Evolutionary conservation across 2,888 invertebrate species (phyloP), one percentile per base, ranked within the genome.

Genomic region (Microctonus aethiopoides): DNA sequence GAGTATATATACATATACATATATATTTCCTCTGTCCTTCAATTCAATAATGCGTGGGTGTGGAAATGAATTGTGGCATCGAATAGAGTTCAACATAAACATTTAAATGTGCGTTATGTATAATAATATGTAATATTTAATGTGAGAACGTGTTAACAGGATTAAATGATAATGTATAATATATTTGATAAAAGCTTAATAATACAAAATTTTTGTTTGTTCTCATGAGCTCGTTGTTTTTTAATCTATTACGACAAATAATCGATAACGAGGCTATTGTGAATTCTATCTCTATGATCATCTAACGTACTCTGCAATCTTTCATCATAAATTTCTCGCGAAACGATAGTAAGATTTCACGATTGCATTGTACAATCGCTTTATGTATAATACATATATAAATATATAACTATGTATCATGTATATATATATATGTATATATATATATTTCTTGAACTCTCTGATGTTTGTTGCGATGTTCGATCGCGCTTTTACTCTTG

Each of bases 1-100:
- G 16, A 13, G 16, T 16, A 46, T 16, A 46, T 46, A 11, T n/a
- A n/a, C n/a, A n/a, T n/a, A n/a, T n/a, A 7, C 16, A 46, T 46
- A 36, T 36, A 46, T 46, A 46, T n/a, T 46, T 16, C 16, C 16
- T 65, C 46, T 56, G n/a, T 51, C 61, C 34, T 29, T 32, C 36
- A 46, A 56, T 71, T 61, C 63, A 57, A 26, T 85, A 85, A 84
- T 83, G 77, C 79, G 81, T 83, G 84, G 85, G 85, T 84, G 85
- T 84, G 81, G 85, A 85, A 84, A 85, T 84, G 84, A 85, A 82
- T 85, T 82, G 85, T 83, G 81, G 81, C 80, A 80, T 78, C 77
- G 80, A 79, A 16, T 13, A 5, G 7, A 22, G 62, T n/a, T n/a
- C n/a, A n/a, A n/a, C 73, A 79, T 80, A 80, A 81, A 81, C 79